A percentile compares a stretch with the other conserved stretches of the same genome.
These are phyloP conservation scores for Boloria euphrosyne DNA, from an alignment of 2,888 invertebrate genomes.

Conservation along the genomic window DNA sequence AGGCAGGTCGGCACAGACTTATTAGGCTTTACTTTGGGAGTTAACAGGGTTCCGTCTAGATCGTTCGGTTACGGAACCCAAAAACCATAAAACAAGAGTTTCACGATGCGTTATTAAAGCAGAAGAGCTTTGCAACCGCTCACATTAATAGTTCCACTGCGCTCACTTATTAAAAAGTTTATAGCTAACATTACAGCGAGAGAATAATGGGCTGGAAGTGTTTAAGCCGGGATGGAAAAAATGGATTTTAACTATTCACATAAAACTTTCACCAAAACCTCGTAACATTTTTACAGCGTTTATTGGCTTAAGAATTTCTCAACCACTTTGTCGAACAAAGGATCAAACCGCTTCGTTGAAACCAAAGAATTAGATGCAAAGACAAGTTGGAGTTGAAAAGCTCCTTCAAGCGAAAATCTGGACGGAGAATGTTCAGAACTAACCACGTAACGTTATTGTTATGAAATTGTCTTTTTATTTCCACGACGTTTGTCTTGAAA, in stretches of 20 bases:
- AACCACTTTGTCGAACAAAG: constrained; percentile 28
- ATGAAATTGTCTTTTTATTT: constrained; percentile 10
- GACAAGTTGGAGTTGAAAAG: constrained; percentile 30
- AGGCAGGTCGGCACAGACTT: no score
- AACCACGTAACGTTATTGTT: neutral
- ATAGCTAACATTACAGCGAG: constrained; percentile 36
- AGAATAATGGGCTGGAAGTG: constrained; percentile 36
- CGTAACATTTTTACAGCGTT: constrained; percentile 15
- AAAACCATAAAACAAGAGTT: neutral
- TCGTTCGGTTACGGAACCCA: neutral
- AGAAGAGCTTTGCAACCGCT: constrained; percentile 33
- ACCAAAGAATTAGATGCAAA: constrained; percentile 30
- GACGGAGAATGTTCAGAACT: constrained; percentile 16
- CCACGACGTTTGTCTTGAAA: constrained; percentile 3
- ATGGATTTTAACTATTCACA: constrained; percentile 33
- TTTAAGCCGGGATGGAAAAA: constrained; percentile 34
- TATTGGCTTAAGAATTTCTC: constrained; percentile 1
- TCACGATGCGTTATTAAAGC: constrained; percentile 18
- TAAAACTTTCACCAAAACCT: constrained; percentile 19
- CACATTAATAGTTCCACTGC: constrained; percentile 43
- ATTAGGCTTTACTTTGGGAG: no score
- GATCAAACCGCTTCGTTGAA: constrained; percentile 21
- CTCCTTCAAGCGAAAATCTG: constrained; percentile 23
- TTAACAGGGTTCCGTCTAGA: neutral
- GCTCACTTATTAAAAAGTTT: constrained; percentile 47